A percentile compares a stretch with the other conserved stretches of the same genome.
These are phyloP conservation scores for Coptodon bakossiorum DNA, from an alignment of 2,113 vertebrate species.

Conservation along the genomic window DNA sequence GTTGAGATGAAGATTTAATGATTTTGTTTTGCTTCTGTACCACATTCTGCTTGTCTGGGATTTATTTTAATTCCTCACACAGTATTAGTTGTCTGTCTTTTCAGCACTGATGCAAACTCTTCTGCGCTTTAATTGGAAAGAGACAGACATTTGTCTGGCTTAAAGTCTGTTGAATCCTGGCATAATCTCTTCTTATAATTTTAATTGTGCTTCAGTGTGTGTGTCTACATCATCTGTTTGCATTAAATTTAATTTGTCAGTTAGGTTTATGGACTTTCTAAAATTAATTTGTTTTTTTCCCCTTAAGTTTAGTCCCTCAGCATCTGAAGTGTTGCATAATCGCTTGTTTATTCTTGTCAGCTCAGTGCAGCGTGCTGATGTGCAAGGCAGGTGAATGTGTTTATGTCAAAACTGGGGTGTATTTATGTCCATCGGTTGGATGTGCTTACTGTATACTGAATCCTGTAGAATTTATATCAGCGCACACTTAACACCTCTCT, in stretches of 20 bases:
- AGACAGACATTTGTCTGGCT: background rate
- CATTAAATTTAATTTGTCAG: background rate
- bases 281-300: background rate
- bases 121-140: background rate
- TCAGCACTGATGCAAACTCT: background rate
- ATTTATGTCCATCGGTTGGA: background rate
- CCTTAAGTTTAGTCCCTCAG: background rate
- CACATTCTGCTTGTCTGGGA: background rate
- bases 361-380: background rate
- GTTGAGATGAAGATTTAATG: background rate
- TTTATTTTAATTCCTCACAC: conserved; percentile 6
- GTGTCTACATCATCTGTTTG: background rate
- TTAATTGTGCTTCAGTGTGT: background rate
- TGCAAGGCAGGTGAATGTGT: background rate
- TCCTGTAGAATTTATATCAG: background rate
- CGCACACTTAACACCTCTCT: background rate
- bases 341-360: background rate
- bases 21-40: background rate
- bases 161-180: background rate
- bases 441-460: background rate
- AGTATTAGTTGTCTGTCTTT: background rate
- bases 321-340: background rate
- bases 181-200: background rate
- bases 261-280: background rate
- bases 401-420: background rate